Base-by-base conservation (phyloP, 1,140 invertebrate genomes). In the Saccostrea echinata region DNA sequence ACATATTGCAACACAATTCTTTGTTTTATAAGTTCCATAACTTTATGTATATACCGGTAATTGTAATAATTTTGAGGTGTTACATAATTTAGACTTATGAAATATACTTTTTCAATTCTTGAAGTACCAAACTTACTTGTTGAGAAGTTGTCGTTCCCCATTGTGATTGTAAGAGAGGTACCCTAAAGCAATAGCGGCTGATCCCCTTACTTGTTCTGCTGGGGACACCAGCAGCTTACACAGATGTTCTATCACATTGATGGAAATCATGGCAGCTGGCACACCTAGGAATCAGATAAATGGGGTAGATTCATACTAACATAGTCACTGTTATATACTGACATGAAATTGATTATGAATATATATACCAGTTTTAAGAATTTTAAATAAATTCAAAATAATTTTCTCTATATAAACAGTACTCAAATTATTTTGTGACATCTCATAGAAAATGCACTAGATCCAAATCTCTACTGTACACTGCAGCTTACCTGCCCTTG, bases 151-250 rank as follows among this genome's bases (percentile, higher is more conserved):
- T 89, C 94, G 89, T 76, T 94, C 93, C n/a, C 93, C 94, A 57
- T 90, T 84, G 53, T 94, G 94, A 84, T 94, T 92, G 88, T 92
- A 92, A 16, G 94, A 94, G 8, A 95, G 91, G 88, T 95, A 95
- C 13, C 93, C 92, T 0, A 95, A 90, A 43, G 94, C 94, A 43
- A 95, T 94, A 84, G 94, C 94, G 0, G 94, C 94, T 89, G 90
- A 92, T 1, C 94, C 94, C 80, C 92, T 87, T 0, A 94, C 94
- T 30, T 93, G 91, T 84, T 94, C 93, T 6, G 91, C 88, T 12
- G 86, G 68, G 30, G 88, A 90, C 4, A 90, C 82, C 64, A 95
- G 88, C 80, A 93, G 89, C 11, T 86, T 83, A 89, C 92, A 93
- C 52, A 95, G 91, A 84, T 88, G 90, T 11, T 94, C 91, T 80